Percentiles rank a stretch among this genome's conserved stretches.
These are phyloP conservation scores for Psettodes erumei DNA, from an alignment of 2,113 vertebrate genomes.

Conservation along the genomic window DNA sequence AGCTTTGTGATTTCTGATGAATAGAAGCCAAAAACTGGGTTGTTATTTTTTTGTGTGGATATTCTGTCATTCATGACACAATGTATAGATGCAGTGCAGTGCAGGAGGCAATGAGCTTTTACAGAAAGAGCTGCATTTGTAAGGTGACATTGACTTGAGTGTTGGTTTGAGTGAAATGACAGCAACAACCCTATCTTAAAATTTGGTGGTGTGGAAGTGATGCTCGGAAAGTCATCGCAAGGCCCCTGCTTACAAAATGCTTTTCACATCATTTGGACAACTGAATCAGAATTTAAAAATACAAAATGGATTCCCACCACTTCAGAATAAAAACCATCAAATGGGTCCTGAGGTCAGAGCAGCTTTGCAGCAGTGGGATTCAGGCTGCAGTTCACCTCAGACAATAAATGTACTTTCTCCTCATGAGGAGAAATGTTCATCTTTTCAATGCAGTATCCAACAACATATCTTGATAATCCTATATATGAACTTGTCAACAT, in stretches of 20 bases:
- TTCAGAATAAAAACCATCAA: slow-evolving; percentile 29
- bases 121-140: slow-evolving; percentile 11
- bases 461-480: background rate
- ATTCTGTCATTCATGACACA: slow-evolving; percentile 13
- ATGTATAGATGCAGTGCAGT: background rate
- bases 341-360: background rate
- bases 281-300: slow-evolving; percentile 13
- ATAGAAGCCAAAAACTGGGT: slow-evolving; percentile 44
- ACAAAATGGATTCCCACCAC: background rate
- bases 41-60: slow-evolving; percentile 15
- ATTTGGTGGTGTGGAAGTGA: slow-evolving; percentile 4
- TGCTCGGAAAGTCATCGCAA: slow-evolving; percentile 46
- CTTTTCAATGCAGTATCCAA: background rate
- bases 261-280: slow-evolving; percentile 13
- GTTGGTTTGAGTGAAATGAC: slow-evolving; percentile 18
- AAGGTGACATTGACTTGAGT: background rate
- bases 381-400: background rate
- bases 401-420: background rate
- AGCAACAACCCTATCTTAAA: slow-evolving; percentile 42
- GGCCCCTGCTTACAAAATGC: slow-evolving; percentile 27
- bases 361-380: background rate
- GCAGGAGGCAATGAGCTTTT: background rate
- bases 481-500: background rate
- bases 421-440: background rate
- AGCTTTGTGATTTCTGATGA: slow-evolving; percentile 53